Percentiles rank a stretch among this genome's conserved stretches.
phyloP scores from a whole-genome alignment of 2,113 vertebrate species.

The Saguinus midas region DNA sequence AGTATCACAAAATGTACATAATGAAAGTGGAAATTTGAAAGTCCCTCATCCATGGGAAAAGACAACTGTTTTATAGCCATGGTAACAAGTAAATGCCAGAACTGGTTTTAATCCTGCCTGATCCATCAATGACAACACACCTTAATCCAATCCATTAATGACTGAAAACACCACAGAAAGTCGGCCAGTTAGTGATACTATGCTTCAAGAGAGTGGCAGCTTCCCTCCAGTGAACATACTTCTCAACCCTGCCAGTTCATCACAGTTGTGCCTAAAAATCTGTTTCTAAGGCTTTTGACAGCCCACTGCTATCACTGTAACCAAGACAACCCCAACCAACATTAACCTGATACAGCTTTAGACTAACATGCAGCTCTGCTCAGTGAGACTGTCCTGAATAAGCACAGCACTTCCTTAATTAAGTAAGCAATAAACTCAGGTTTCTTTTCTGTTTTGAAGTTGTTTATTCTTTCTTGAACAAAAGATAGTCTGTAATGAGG shows the following conservation, averaged over 20 bases:
- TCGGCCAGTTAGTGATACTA: background rate
- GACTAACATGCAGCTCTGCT: background rate
- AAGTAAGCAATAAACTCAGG: background rate
- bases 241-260: background rate
- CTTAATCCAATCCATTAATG: background rate
- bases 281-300: background rate
- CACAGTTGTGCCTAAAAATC: background rate
- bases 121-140: background rate
- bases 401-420: background rate
- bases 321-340: background rate
- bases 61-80: background rate
- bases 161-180: background rate
- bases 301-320: too few species aligned
- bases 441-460: background rate
- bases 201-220: background rate
- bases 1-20: background rate
- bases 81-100: background rate
- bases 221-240: background rate
- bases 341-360: background rate
- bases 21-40: background rate
- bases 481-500: background rate
- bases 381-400: background rate
- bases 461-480: background rate
- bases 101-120: background rate
- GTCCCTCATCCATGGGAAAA: background rate